Evolutionary conservation across 1,140 invertebrate species (phyloP), one percentile per base, ranked within the genome.

Genomic region (Rhyacophila brunnea): DNA sequence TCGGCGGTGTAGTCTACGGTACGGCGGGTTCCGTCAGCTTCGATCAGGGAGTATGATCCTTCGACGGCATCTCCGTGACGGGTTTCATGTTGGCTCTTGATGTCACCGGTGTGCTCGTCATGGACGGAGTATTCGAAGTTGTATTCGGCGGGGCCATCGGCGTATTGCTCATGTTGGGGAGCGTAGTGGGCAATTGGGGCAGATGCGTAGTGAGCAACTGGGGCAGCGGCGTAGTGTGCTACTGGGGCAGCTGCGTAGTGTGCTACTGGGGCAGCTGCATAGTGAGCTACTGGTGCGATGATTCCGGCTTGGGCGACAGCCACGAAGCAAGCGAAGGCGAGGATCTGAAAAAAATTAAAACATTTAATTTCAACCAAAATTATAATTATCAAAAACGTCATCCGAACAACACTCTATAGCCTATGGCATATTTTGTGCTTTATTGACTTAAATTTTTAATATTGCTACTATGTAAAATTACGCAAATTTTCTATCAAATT

Each of bases 1-100:
- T 89, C 87, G 49, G 87, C 85, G 34, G 85, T 87, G 74, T 90
- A 90, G 34, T 87, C 83, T 44, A 89, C 87, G 62, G 85, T 85
- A 59, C 87, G 81, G 65, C 81, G 77, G 64, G 82, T 85, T 35
- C 87, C 87, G 67, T 90, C 83, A n/a, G 84, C 79, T 66, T 85
- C 82, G 52, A 83, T 71, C 18, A 85, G 70, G 44, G 80, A 81
- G 71, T 85, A 85, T 19, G 74, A 70, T 42, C 83, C 83, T 50
- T 80, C 74, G 15, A 86, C 84, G 23, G 77, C 72, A 57, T 83
- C 80, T 19, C 83, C 83, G 64, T 83, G 78, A 40, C 84, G 79
- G n/a, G 71, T 62, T 71, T 86, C 84, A 43, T 75, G 72, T 64
- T 85, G 83, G 43, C 79, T 76, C 67, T 86, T 85, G 38, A 80